Evolutionary conservation across 2,113 vertebrate species (phyloP).

Genomic region (Alexandromys fortis): DNA sequence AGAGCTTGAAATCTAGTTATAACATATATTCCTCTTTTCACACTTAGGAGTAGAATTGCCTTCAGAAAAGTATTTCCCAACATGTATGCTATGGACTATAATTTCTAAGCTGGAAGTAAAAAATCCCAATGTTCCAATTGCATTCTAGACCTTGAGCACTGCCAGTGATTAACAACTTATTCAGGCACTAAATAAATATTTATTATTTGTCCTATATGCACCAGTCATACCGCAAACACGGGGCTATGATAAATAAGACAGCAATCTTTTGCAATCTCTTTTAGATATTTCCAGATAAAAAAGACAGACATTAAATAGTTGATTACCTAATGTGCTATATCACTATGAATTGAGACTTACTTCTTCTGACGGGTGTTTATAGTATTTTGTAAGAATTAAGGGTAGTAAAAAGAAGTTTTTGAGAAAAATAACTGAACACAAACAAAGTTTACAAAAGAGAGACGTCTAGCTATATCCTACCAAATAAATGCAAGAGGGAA

Average conservation of each 20-base stretch:
- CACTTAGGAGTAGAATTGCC: slow-evolving; percentile 68
- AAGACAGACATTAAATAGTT: slow-evolving; percentile 37
- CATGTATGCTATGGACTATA: slow-evolving; percentile 52
- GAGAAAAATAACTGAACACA: background rate
- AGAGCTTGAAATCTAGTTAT: slow-evolving; percentile 71
- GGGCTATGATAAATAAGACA: background rate
- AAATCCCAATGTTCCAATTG: background rate
- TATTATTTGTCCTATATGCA: background rate
- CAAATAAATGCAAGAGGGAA: background rate
- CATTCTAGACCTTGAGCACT: background rate
- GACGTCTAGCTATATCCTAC: background rate
- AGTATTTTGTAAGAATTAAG: background rate
- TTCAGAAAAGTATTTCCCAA: slow-evolving; percentile 69
- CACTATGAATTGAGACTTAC: background rate
- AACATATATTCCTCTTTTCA: slow-evolving; percentile 69
- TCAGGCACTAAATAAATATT: slow-evolving; percentile 41
- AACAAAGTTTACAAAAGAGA: background rate
- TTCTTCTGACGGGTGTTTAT: slow-evolving; percentile 1
- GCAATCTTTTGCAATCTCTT: background rate
- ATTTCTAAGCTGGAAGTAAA: slow-evolving; percentile 13
- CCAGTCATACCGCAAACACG: background rate
- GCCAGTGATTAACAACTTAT: background rate
- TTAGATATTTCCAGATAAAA: background rate
- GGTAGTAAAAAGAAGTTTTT: background rate
- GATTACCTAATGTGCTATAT: background rate